Conservation (phyloP, 2,113 vertebrate species). For the Lichenostomus cassidix region DNA sequence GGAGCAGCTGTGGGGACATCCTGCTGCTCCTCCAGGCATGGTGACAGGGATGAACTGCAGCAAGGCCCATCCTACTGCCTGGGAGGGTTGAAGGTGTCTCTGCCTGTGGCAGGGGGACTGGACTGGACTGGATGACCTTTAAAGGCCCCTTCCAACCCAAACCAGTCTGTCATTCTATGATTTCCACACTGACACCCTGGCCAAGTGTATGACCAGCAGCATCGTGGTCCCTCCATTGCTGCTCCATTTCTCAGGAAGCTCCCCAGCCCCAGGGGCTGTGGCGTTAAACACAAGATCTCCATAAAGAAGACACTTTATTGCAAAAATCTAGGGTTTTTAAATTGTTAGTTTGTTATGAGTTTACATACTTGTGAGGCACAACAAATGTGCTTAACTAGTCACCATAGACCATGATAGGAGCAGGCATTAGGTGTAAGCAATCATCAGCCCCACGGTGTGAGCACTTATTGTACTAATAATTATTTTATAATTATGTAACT, state of each 20-base stretch:
- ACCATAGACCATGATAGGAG: too few species aligned
- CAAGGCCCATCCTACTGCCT: not conserved
- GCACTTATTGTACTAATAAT: too few species aligned
- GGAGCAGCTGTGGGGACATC: not conserved
- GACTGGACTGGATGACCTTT: not conserved
- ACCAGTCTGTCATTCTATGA: not conserved
- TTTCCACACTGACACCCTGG: not conserved
- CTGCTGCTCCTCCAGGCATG: not conserved
- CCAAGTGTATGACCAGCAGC: not conserved
- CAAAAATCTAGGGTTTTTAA: too few species aligned
- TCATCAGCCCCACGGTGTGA: too few species aligned
- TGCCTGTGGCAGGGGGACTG: not conserved
- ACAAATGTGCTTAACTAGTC: too few species aligned
- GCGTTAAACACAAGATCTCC: too few species aligned
- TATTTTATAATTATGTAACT: too few species aligned
- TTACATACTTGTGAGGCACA: too few species aligned
- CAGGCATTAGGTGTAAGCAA: too few species aligned
- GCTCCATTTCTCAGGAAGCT: not conserved
- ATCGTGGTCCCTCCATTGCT: not conserved
- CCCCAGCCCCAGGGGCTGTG: too few species aligned
- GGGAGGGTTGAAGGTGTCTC: not conserved
- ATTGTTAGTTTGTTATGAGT: too few species aligned
- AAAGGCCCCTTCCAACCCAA: not conserved
- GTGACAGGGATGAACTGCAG: not conserved
- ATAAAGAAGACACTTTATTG: too few species aligned